These are phyloP conservation scores for Chelonus insularis DNA, from an alignment of 1,140 invertebrate species.

Conservation along the genomic window DNA sequence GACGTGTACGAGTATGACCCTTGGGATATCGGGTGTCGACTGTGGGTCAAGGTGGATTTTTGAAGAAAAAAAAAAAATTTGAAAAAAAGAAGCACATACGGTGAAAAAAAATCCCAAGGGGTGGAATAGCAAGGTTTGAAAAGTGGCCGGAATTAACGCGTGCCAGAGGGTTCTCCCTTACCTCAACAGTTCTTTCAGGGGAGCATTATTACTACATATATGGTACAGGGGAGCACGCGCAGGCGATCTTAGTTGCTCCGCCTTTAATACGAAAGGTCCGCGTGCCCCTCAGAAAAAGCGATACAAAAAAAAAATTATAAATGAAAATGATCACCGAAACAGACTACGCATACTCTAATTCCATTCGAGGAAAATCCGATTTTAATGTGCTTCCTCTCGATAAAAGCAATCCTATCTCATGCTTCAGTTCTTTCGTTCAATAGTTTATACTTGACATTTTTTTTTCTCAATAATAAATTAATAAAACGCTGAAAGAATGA, in stretches of 20 bases:
- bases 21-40: conserved; percentile 40
- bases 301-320: conserved; percentile 37
- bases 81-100: neutral
- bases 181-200: neutral
- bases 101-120: conserved; percentile 19
- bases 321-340: conserved; percentile 31
- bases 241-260: conserved; percentile 24
- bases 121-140: conserved; percentile 37
- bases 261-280: conserved; percentile 24
- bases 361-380: conserved; percentile 41
- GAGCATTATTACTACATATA: neutral
- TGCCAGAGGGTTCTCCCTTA: conserved; percentile 25
- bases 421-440: conserved; percentile 14
- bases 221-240: conserved; percentile 6
- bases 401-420: conserved; percentile 4
- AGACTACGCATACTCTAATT: conserved; percentile 17
- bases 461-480: neutral
- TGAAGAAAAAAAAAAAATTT: conserved; percentile 25
- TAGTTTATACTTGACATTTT: neutral
- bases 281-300: conserved; percentile 30
- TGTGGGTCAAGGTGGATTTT: conserved; percentile 26
- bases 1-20: conserved; percentile 21
- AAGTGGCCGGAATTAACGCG: conserved; percentile 55
- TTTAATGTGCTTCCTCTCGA: conserved; percentile 24
- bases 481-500: neutral